These are phyloP conservation scores for Pyrrhia umbra DNA, from an alignment of 2,888 invertebrate species.

Conservation along the genomic window DNA sequence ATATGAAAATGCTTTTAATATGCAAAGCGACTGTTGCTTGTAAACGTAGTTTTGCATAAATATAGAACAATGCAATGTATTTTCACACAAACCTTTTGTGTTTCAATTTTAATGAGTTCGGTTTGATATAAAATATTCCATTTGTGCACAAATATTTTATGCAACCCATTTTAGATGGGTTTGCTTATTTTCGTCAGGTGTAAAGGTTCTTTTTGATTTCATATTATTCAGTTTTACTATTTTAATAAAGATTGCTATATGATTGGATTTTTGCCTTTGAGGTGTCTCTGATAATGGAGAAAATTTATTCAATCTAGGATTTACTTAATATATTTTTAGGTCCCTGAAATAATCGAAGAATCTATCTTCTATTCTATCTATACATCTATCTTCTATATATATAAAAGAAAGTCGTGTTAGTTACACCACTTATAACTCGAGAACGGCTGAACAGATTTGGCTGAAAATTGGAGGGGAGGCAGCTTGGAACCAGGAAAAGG, in stretches of 20 bases:
- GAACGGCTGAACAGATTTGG: too few species aligned
- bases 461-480: too few species aligned
- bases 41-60: conserved; percentile 43
- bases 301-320: not conserved
- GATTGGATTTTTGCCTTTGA: not conserved
- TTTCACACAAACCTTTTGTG: conserved; percentile 17
- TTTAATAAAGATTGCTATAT: not conserved
- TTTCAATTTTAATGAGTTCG: conserved; percentile 52
- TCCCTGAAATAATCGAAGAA: too few species aligned
- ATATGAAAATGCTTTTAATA: conserved; percentile 33
- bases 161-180: conserved; percentile 14
- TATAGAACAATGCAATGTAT: conserved; percentile 24
- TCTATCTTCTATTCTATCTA: too few species aligned
- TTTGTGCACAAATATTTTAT: conserved; percentile 35
- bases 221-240: not conserved
- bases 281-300: not conserved
- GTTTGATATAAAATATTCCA: conserved; percentile 49
- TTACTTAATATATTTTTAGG: too few species aligned
- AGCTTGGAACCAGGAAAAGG: too few species aligned
- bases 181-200: not conserved
- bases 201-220: not conserved
- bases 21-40: conserved; percentile 28
- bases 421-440: too few species aligned
- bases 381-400: too few species aligned
- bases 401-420: too few species aligned